Conservation (phyloP, 2,888 invertebrate species). For the Schrankia costaestrigalis region DNA sequence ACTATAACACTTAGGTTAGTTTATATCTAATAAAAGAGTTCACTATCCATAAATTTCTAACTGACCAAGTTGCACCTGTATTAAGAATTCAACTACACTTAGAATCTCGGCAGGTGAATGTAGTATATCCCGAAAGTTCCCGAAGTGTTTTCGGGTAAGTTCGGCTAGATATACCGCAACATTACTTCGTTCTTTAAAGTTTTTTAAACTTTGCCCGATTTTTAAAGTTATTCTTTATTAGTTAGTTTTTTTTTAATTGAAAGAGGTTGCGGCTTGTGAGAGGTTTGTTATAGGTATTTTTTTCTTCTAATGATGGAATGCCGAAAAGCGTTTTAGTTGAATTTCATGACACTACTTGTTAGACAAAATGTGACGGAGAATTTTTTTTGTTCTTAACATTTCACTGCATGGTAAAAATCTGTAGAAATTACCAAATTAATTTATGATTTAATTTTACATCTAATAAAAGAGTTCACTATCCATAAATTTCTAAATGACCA, state of each 20-base stretch:
- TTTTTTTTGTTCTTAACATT: too few relatives aligned
- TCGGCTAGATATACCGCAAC: conserved; percentile 17
- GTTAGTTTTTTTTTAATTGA: conserved; percentile 23
- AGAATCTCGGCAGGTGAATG: conserved; percentile 26
- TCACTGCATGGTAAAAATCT: too few relatives aligned
- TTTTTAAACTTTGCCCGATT: conserved; percentile 15
- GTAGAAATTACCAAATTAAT: too few relatives aligned
- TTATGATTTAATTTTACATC: too few relatives aligned
- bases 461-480: conserved; percentile 19
- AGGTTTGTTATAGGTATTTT: too few relatives aligned
- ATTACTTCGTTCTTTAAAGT: conserved; percentile 19
- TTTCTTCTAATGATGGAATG: too few relatives aligned
- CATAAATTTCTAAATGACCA: conserved; percentile 25
- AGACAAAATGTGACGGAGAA: too few relatives aligned
- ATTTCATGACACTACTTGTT: too few relatives aligned
- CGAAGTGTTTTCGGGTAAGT: conserved; percentile 14
- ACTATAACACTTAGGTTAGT: conserved; percentile 1
- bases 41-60: conserved; percentile 20
- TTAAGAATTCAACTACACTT: conserved; percentile 34
- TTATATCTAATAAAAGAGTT: conserved; percentile 21
- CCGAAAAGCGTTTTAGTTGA: too few relatives aligned
- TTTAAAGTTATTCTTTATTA: conserved; percentile 8
- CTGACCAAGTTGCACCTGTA: conserved; percentile 20
- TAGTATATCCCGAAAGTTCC: conserved; percentile 20
- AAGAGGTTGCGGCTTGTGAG: too few relatives aligned